These are phyloP conservation scores for Tyria jacobaeae DNA, from an alignment of 2,888 invertebrate species.

Conservation along the genomic window DNA sequence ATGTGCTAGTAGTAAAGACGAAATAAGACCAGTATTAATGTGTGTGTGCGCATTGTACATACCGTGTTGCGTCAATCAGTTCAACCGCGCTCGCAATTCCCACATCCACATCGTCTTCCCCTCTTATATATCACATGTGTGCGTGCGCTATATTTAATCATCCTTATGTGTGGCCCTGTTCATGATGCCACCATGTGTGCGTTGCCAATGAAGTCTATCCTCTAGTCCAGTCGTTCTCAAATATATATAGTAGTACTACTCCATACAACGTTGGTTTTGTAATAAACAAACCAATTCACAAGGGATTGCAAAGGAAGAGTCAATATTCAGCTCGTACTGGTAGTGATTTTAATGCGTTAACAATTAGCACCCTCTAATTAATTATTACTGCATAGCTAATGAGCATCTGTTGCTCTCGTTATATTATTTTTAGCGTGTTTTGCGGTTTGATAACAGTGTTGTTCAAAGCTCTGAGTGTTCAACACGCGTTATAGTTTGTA, in stretches of 20 bases:
- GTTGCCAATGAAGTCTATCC: conserved; percentile 83
- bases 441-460: conserved; percentile 46
- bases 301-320: conserved; percentile 33
- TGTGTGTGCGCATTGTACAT: conserved; percentile 70
- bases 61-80: conserved; percentile 80
- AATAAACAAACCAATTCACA: conserved; percentile 27
- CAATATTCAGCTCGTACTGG: conserved; percentile 41
- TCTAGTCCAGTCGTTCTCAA: conserved; percentile 73
- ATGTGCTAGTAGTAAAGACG: conserved; percentile 79
- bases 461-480: conserved; percentile 29
- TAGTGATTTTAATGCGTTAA: conserved; percentile 58
- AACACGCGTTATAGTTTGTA: conserved; percentile 36
- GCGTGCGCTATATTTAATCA: conserved; percentile 82
- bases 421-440: conserved; percentile 47
- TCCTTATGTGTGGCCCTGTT: conserved; percentile 72
- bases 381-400: conserved; percentile 59
- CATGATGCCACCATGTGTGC: conserved; percentile 77
- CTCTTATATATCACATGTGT: conserved; percentile 61
- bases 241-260: conserved; percentile 45
- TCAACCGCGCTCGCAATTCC: conserved; percentile 73
- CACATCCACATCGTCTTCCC: conserved; percentile 74
- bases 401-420: conserved; percentile 55
- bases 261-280: conserved; percentile 10
- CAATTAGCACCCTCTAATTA: conserved; percentile 59
- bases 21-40: conserved; percentile 73